These are phyloP conservation scores for Artibeus jamaicensis DNA, from an alignment of 2,797 vertebrate genomes.

Conservation along the genomic window DNA sequence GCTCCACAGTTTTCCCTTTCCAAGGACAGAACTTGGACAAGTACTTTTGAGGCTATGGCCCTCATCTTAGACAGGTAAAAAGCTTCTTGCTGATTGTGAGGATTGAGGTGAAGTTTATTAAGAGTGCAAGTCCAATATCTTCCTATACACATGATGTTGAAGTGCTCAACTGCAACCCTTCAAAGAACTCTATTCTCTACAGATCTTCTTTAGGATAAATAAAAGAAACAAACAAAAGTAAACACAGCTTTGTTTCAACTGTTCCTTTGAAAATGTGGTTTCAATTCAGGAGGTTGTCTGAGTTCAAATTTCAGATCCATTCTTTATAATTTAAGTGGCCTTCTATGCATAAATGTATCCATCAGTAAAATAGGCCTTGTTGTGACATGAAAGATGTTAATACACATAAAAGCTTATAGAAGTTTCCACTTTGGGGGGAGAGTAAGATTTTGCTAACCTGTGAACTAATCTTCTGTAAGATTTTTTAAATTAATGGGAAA, in stretches of 20 bases:
- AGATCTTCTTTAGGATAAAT: not conserved
- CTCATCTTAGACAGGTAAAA: not conserved
- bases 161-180: not conserved
- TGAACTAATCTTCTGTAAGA: not conserved
- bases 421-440: not conserved
- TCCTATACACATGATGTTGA: not conserved
- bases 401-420: not conserved
- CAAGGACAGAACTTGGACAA: not conserved
- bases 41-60: not conserved
- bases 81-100: not conserved
- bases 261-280: not conserved
- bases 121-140: not conserved
- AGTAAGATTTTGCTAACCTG: not conserved
- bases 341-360: not conserved
- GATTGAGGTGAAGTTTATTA: not conserved
- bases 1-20: not conserved
- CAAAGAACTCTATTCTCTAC: not conserved
- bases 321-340: not conserved
- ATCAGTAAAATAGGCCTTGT: not conserved
- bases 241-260: not conserved
- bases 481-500: not conserved
- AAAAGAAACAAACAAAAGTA: not conserved
- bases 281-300: not conserved
- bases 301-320: not conserved
- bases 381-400: not conserved